Base-by-base conservation (phyloP, 2,797 vertebrate species). In the Rhodeus uyekii region DNA sequence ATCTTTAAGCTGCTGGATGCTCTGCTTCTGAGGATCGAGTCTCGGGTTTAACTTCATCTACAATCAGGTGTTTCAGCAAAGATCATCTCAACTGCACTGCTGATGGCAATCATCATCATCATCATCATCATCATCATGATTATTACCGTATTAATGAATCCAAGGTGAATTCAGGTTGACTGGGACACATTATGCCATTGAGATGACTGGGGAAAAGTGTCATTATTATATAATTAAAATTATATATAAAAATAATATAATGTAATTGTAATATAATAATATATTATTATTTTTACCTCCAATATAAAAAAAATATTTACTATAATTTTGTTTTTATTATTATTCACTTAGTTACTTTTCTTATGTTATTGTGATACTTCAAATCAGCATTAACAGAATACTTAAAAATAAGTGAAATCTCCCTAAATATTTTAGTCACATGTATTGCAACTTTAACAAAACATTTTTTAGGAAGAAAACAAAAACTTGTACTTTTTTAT, bases 21-120 rank as follows among this genome's bases (percentile, higher is more conserved):
- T 83, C 32, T 29, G 63, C 38, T 83, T 85, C 81, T 83, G 63
- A 83, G 55, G 27, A 60, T 24, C 9, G 2, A 44, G 67, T 63
- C 38, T 14, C 67, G 34, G 9, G 22, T 7, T 81, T n/a, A 34
- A 64, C 22, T 29, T 34, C 39, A 44, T 10, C 39, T 69, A 5
- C 65, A 68, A 68, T 68, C 14, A 3, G 10, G 38, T 27, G 55
- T 29, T 29, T 60, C 55, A 16, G 3, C 55, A 60, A 29, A 29
- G 24, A n/a, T n/a, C n/a, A n/a, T n/a, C n/a, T n/a, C n/a, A n/a
- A n/a, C n/a, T n/a, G n/a, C n/a, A n/a, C n/a, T n/a, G n/a, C n/a
- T n/a, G n/a, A n/a, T n/a, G n/a, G n/a, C n/a, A n/a, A n/a, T n/a
- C n/a, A n/a, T n/a, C n/a, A n/a, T n/a, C n/a, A n/a, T n/a, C n/a